phyloP scores from a whole-genome alignment of 2,797 vertebrate genomes.

The Parauchenoglanis ngamensis region DNA sequence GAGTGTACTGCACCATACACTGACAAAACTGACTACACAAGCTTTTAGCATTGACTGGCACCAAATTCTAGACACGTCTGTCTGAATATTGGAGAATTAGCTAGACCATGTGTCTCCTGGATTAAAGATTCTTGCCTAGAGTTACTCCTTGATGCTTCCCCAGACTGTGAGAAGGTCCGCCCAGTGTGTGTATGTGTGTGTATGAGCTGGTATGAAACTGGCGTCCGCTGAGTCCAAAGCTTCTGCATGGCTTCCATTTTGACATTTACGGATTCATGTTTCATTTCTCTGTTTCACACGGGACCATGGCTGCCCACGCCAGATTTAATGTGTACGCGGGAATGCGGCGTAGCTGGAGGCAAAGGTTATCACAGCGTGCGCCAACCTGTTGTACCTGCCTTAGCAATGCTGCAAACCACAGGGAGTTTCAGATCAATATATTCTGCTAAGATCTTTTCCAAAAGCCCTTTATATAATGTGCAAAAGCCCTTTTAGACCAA shows the following conservation, averaged over 20 bases:
- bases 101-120: slow-evolving; percentile 33
- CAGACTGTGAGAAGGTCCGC: background rate
- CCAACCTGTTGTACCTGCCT: slow-evolving; percentile 19
- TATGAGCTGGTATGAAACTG: slow-evolving; percentile 15
- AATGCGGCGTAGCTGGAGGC: slow-evolving; percentile 40
- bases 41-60: slow-evolving; percentile 9
- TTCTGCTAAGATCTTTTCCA: slow-evolving; percentile 29
- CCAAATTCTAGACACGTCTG: slow-evolving; percentile 3
- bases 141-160: slow-evolving; percentile 24
- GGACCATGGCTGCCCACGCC: slow-evolving; percentile 32
- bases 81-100: slow-evolving; percentile 17
- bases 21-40: background rate
- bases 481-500: slow-evolving; percentile 30
- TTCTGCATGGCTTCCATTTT: slow-evolving; percentile 43
- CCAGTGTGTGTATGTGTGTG: background rate
- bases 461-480: slow-evolving; percentile 41
- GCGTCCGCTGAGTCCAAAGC: slow-evolving; percentile 19
- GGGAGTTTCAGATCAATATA: slow-evolving; percentile 51
- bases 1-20: background rate
- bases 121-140: slow-evolving; percentile 44
- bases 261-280: slow-evolving; percentile 56
- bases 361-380: slow-evolving; percentile 49
- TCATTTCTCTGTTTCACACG: slow-evolving; percentile 49
- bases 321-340: slow-evolving; percentile 29
- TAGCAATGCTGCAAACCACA: slow-evolving; percentile 34